Conservation (phyloP, 2,797 vertebrate species). For the Falco novaeseelandiae region DNA sequence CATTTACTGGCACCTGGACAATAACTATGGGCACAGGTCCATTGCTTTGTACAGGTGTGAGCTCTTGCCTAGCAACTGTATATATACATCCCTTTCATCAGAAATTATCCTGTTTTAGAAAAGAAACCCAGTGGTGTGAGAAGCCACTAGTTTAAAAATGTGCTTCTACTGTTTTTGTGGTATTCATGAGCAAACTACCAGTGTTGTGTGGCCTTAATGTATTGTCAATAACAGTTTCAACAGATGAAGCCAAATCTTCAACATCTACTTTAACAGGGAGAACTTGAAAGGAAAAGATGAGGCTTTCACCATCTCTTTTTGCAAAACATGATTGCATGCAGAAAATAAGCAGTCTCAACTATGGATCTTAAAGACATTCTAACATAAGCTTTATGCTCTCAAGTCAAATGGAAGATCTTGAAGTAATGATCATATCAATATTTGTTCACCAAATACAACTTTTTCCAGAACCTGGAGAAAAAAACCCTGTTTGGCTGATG, state of each 20-base stretch:
- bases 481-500: not conserved
- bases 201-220: not conserved
- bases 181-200: not conserved
- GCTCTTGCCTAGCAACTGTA: not conserved
- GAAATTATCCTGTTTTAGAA: not conserved
- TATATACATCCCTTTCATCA: not conserved
- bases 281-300: not conserved
- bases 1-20: not conserved
- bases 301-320: not conserved
- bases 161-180: not conserved
- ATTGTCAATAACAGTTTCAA: not conserved
- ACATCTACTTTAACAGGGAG: not conserved
- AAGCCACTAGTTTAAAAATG: not conserved
- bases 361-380: not conserved
- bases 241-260: not conserved
- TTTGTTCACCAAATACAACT: not conserved
- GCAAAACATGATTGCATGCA: not conserved
- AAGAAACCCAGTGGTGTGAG: not conserved
- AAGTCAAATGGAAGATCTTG: not conserved
- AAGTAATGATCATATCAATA: not conserved
- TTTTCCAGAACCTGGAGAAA: not conserved
- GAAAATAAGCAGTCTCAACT: not conserved
- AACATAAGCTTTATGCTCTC: not conserved
- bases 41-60: not conserved
- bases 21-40: not conserved